Conservation (phyloP, 2,797 vertebrate species). For the Sphenodon punctatus region DNA sequence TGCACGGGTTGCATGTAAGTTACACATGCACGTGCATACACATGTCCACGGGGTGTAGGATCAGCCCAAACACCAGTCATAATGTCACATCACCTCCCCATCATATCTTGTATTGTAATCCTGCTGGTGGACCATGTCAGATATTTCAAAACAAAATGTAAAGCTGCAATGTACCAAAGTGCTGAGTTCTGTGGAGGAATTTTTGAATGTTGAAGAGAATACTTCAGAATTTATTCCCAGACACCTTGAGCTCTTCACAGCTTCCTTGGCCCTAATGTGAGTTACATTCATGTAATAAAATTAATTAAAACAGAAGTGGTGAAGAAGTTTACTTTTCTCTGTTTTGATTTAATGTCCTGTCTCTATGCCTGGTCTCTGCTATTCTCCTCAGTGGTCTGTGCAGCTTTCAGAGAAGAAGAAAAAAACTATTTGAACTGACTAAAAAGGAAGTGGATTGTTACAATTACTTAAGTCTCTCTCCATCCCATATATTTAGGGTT, state of each 20-base stretch:
- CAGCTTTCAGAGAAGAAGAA: too few relatives aligned
- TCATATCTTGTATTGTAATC: neutral
- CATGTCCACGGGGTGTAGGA: too few relatives aligned
- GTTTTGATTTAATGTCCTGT: too few relatives aligned
- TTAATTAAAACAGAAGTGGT: neutral
- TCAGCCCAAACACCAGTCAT: too few relatives aligned
- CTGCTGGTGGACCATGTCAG: neutral
- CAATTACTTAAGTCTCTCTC: neutral
- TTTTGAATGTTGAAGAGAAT: neutral
- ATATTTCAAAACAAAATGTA: neutral
- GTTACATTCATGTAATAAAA: neutral
- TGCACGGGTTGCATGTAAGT: too few relatives aligned
- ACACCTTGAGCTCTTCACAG: neutral
- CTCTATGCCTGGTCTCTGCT: too few relatives aligned
- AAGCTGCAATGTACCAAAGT: neutral
- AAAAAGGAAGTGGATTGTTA: neutral
- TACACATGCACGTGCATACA: too few relatives aligned
- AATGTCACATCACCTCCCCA: fast-evolving
- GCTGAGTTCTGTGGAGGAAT: neutral
- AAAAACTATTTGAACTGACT: neutral
- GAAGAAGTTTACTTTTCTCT: too few relatives aligned
- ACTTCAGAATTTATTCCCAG: neutral
- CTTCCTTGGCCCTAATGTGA: neutral
- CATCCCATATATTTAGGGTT: too few relatives aligned
- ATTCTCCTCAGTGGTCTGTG: too few relatives aligned